Evolutionary conservation across 2,888 invertebrate genomes (phyloP), one percentile per base, ranked within the genome.

Genomic region (Furcula furcula): DNA sequence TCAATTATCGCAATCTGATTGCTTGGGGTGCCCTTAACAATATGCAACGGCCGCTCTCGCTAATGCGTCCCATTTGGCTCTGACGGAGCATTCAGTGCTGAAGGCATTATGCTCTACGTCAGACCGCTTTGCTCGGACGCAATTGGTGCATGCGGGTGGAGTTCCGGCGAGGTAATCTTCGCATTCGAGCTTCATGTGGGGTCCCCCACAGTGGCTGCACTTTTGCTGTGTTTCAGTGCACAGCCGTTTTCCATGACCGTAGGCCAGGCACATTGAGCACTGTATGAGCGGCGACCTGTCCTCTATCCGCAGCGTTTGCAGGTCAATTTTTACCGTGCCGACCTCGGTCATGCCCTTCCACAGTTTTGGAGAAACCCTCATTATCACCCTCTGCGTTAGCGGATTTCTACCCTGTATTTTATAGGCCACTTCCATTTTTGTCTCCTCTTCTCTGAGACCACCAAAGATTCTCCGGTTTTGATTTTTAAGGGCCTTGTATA

Each of bases 181-280:
- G 12, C 36, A 41, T 0, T 34, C 15, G 3, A 21, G 0, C 18
- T 11, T 36, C 13, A 36, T 11, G 14, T 44, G 44, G 0, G 34
- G 30, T 3, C 44, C 40, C 1, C 34, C 34, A 11, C 40, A 40
- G 26, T 44, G 40, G 31, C 34, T 31, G 11, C 29, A 44, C n/a
- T 18, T 34, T 3, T 28, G 22, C 1, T 27, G 4, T 2, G 21
- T 34, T 10, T 16, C 22, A 2, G 13, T 28, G n/a, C 34, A 34
- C 1, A 9, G 13, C 1, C 23, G 10, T 20, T 10, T 13, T 7
- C 29, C 16, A n/a, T 29, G 34, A 1, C 16, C 18, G 18, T 5
- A 18, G 4, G 4, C 18, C 4, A 18, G 18, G 7, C 18, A 18
- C 4, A 4, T 4, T 4, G 18, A 18, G 18, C 18, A 18, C 18